Base-by-base conservation (phyloP, 2,888 invertebrate genomes). In the Eupeodes luniger region DNA sequence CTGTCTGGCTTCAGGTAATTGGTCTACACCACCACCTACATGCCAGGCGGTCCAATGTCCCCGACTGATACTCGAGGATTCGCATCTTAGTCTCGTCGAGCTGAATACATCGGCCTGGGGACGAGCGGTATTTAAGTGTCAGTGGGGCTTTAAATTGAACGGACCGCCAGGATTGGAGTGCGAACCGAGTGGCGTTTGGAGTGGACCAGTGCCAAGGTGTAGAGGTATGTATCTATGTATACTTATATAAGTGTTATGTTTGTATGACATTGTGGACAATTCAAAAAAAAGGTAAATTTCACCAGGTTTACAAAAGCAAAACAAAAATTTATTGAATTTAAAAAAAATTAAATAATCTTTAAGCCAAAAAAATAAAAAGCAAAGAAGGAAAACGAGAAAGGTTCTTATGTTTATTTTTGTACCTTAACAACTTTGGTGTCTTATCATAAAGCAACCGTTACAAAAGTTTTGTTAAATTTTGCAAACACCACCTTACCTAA, bases 21-120 rank as follows among this genome's bases (percentile, higher is more conserved):
- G 97, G 97, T 97, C 97, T 74, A 94, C 96, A 11, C 94, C 95
- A 19, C 95, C 96, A 83, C 97, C 97, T 12, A 95, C 94, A 61
- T 97, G 97, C 93, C 96, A 96, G 91, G 95, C 96, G 90, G 96
- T 97, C n/a, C 95, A 96, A 90, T 98, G 98, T 92, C 96, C 97
- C 0, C 94, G 95, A 70, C 94, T 97, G 87, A 95, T 95, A 79
- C 94, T 96, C 7, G 94, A 95, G 62, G 96, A 96, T 90, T 95
- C 96, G 0, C 96, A 96, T 92, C 94, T 98, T 66, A 96, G 95
- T 91, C 94, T 97, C 89, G 95, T 96, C 85, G 97, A 97, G 91
- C 95, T 97, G 93, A 97, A 97, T 94, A 96, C 97, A 85, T 97
- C 96, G 90, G 96, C 96, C 91, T 97, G 97, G 75, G 97, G 97